Evolutionary conservation across 2,797 vertebrate genomes (phyloP).

Genomic region (Tamandua tetradactyla): DNA sequence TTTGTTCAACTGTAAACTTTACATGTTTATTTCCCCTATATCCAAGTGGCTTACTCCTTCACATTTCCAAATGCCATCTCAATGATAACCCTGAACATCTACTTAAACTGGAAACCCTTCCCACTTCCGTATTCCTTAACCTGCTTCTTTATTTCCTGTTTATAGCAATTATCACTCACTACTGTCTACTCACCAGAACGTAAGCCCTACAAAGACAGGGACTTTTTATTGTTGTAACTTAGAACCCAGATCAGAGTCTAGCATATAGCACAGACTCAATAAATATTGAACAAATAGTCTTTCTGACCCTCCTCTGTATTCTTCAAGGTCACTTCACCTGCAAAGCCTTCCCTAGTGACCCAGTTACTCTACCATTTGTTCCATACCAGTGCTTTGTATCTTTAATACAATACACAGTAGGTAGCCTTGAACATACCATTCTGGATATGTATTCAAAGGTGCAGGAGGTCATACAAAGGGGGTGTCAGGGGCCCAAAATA

Average conservation of each 20-base stretch:
- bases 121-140: neutral
- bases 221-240: neutral
- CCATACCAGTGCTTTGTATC: neutral
- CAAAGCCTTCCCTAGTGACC: neutral
- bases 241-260: neutral
- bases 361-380: neutral
- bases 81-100: neutral
- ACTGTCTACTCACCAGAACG: neutral
- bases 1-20: neutral
- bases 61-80: neutral
- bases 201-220: neutral
- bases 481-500: neutral
- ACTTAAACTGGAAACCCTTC: neutral
- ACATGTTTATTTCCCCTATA: neutral
- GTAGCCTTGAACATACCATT: neutral
- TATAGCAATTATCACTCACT: neutral
- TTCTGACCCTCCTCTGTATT: neutral
- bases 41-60: neutral
- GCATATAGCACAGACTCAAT: neutral
- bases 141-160: neutral
- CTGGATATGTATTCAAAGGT: neutral
- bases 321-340: neutral
- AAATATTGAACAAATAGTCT: neutral
- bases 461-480: neutral
- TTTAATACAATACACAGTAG: neutral